phyloP scores from a whole-genome alignment of 2,113 vertebrate genomes.

The Indicator indicator region DNA sequence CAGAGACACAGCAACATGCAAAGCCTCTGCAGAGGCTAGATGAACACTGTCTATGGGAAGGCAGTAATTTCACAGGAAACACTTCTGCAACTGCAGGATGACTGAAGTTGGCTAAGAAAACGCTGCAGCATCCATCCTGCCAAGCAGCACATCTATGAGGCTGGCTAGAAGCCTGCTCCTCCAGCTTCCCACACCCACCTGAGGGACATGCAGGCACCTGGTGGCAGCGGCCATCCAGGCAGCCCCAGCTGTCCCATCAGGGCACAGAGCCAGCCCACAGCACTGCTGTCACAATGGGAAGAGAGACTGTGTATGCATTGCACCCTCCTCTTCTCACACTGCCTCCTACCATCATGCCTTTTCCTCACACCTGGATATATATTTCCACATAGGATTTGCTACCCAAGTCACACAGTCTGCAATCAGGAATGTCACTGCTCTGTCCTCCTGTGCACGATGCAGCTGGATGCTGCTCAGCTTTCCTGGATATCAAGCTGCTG shows the following conservation, averaged over 20 bases:
- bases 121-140: background rate
- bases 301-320: background rate
- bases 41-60: background rate
- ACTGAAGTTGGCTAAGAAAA: background rate
- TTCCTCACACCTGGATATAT: background rate
- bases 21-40: background rate
- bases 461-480: background rate
- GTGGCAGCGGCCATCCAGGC: background rate
- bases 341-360: background rate
- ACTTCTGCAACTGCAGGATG: background rate
- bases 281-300: background rate
- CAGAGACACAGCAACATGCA: background rate
- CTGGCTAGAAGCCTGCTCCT: background rate
- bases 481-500: fast-evolving
- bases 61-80: background rate
- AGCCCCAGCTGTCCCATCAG: background rate
- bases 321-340: background rate
- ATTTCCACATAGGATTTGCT: background rate
- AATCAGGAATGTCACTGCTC: background rate
- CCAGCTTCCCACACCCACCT: background rate
- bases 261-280: background rate
- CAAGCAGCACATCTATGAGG: background rate
- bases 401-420: background rate
- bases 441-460: too few species aligned
- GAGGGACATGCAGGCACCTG: background rate